A percentile compares a stretch with the other conserved stretches of the same genome.
phyloP scores from a whole-genome alignment of 1,140 invertebrate genomes.

The Drosophila mayri region DNA sequence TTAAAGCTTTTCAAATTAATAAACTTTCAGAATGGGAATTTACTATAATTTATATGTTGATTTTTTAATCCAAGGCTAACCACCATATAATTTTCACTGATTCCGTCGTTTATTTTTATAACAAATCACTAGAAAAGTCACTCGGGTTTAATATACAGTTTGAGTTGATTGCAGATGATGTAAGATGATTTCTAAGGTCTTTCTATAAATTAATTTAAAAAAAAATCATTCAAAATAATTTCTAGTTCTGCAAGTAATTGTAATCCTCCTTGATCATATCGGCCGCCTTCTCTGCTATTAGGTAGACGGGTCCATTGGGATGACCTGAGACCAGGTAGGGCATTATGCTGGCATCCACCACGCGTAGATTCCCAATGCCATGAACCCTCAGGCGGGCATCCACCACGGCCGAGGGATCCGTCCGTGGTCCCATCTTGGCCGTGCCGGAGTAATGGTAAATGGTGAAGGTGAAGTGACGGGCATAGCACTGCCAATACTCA shows the following conservation, averaged over 20 bases:
- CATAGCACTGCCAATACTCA: constrained; percentile 90
- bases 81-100: neutral
- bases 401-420: constrained; percentile 89
- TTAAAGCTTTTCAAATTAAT: neutral
- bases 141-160: neutral
- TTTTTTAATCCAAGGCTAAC: neutral
- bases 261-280: constrained; percentile 88
- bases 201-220: neutral
- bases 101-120: neutral
- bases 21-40: neutral
- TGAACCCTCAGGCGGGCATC: constrained; percentile 89
- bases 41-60: neutral
- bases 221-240: neutral
- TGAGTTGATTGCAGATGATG: neutral
- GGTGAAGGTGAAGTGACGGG: constrained; percentile 89
- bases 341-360: constrained; percentile 91
- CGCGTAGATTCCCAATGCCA: constrained; percentile 89
- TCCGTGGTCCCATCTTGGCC: constrained; percentile 92
- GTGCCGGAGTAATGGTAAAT: constrained; percentile 93
- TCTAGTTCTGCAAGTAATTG: constrained; percentile 9
- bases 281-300: constrained; percentile 90
- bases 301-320: constrained; percentile 88
- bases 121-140: constrained; percentile 1
- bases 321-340: constrained; percentile 87
- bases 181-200: neutral